Conservation (phyloP, 2,113 vertebrate species). For the Cacatua alba region DNA sequence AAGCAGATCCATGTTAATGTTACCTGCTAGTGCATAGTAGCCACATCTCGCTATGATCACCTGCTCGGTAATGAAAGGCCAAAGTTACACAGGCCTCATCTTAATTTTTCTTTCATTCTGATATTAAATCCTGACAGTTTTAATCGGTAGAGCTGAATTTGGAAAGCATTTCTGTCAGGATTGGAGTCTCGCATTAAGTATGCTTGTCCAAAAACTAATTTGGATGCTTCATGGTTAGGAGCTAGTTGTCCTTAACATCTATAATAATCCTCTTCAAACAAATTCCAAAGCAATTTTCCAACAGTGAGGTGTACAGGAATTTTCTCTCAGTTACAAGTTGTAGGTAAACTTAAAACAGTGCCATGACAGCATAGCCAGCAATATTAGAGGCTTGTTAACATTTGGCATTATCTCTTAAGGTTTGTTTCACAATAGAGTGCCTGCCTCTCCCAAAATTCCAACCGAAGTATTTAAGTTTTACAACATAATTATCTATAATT, state of each 20-base stretch:
- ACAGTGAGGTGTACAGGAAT: not conserved
- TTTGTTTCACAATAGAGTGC: constrained; percentile 42
- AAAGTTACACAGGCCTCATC: not conserved
- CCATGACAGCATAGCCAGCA: not conserved
- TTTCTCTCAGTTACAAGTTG: not conserved
- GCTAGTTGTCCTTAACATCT: not conserved
- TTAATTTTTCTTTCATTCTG: not conserved
- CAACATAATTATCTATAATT: constrained; percentile 47
- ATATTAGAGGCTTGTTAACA: constrained; percentile 18
- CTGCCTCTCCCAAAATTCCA: constrained; percentile 63
- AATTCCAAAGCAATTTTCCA: constrained; percentile 1
- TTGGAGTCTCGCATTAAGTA: not conserved
- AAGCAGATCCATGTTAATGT: not conserved
- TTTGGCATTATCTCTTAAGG: constrained; percentile 20
- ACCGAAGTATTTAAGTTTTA: constrained; percentile 38
- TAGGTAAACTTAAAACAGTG: not conserved
- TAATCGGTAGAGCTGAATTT: not conserved
- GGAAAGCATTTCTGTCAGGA: not conserved
- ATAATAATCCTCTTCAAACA: not conserved
- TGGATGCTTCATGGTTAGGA: not conserved
- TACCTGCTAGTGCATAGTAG: not conserved
- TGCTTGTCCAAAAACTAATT: not conserved
- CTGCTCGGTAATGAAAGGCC: not conserved
- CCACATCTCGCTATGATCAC: fast-evolving
- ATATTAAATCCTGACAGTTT: not conserved